Evolutionary conservation across 2,113 vertebrate species (phyloP).

Genomic region (Spilogale gracilis): DNA sequence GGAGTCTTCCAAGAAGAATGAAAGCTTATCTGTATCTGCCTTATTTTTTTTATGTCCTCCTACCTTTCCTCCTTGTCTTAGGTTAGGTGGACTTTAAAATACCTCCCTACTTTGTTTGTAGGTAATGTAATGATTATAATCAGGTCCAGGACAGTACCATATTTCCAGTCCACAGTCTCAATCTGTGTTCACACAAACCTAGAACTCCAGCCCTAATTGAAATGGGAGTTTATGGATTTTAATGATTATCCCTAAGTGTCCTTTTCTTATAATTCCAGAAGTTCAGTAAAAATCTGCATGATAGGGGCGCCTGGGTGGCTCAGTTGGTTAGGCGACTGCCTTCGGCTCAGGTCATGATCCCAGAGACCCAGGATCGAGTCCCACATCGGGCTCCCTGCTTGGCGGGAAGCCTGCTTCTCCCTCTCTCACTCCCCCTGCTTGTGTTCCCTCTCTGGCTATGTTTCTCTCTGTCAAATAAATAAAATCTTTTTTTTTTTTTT

Average conservation of each 20-base stretch:
- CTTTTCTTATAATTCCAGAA: conserved; percentile 57
- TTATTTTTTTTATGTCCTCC: background rate
- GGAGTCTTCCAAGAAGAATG: conserved; percentile 52
- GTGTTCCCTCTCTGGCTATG: too few relatives aligned
- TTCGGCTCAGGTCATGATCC: too few relatives aligned
- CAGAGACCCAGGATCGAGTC: too few relatives aligned
- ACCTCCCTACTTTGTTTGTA: conserved; percentile 66
- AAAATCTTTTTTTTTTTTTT: too few relatives aligned
- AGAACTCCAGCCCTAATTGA: conserved; percentile 32
- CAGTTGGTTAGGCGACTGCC: too few relatives aligned
- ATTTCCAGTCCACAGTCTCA: background rate
- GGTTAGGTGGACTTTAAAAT: conserved; percentile 49
- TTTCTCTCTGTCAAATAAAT: too few relatives aligned
- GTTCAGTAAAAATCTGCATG: conserved; percentile 48
- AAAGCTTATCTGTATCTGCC: conserved; percentile 53
- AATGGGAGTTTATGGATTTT: conserved; percentile 38
- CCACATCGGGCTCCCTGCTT: too few relatives aligned
- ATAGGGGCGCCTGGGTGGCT: background rate
- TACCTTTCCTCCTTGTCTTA: conserved; percentile 45
- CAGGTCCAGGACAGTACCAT: conserved; percentile 16
- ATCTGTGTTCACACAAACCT: conserved; percentile 9
- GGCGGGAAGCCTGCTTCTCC: too few relatives aligned
- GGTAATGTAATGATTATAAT: conserved; percentile 36
- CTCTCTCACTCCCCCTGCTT: too few relatives aligned
- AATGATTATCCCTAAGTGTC: conserved; percentile 54